Evolutionary conservation across 2,797 vertebrate genomes (phyloP).

Genomic region (Zalophus californianus): DNA sequence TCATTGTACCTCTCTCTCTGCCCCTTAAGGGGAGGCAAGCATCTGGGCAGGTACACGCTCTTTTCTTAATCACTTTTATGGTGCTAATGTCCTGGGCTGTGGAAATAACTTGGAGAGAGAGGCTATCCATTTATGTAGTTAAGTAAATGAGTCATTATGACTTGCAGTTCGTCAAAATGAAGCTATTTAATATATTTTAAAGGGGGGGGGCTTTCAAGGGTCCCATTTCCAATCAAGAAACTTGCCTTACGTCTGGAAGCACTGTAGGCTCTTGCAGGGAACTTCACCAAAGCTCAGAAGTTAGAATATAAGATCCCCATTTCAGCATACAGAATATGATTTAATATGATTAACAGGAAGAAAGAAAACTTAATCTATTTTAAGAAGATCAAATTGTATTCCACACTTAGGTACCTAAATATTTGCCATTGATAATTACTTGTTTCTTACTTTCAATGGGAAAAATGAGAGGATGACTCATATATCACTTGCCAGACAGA

Average conservation of each 20-base stretch:
- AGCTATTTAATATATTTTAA: not conserved
- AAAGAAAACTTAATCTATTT: not conserved
- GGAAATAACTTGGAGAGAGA: not conserved
- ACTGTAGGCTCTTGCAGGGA: not conserved
- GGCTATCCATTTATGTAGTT: not conserved
- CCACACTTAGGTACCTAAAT: not conserved
- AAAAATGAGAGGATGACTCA: not conserved
- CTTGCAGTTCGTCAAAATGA: not conserved
- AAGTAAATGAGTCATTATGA: not conserved
- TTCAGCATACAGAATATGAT: not conserved
- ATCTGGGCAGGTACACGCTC: not conserved
- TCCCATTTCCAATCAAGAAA: not conserved
- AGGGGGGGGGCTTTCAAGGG: not conserved
- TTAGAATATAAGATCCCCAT: not conserved
- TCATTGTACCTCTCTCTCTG: rapidly evolving
- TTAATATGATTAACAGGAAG: not conserved
- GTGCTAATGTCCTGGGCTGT: too few relatives aligned
- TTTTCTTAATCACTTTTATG: not conserved
- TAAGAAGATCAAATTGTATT: not conserved
- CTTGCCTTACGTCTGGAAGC: not conserved
- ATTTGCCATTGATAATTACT: not conserved
- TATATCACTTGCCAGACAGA: not conserved
- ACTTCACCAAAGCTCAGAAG: not conserved
- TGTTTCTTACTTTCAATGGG: not conserved
- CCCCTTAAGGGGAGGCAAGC: not conserved